These are phyloP conservation scores for Amphipyra berbera DNA, from an alignment of 2,888 invertebrate genomes.

Conservation along the genomic window DNA sequence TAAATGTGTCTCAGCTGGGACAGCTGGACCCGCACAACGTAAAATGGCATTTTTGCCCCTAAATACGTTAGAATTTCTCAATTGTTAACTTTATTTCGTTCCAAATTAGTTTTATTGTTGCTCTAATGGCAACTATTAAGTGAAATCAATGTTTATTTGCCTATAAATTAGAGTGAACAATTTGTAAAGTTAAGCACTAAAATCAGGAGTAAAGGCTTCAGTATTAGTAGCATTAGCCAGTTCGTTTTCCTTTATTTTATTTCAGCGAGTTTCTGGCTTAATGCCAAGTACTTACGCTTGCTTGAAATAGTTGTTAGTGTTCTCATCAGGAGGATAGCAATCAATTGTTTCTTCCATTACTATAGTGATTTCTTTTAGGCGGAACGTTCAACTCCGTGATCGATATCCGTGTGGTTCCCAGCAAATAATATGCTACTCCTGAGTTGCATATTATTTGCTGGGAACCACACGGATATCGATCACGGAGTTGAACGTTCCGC, in stretches of 20 bases:
- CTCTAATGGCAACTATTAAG: slow-evolving; percentile 46
- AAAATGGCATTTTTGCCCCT: slow-evolving; percentile 74
- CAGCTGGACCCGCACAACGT: slow-evolving; percentile 66
- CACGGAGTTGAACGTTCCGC: too few species aligned
- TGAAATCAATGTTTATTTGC: slow-evolving; percentile 46
- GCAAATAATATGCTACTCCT: too few species aligned
- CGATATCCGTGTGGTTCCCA: too few species aligned
- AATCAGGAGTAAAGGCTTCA: slow-evolving; percentile 26
- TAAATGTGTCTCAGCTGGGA: slow-evolving; percentile 81
- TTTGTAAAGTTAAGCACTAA: slow-evolving; percentile 38
- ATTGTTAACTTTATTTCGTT: slow-evolving; percentile 58
- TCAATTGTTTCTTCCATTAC: not conserved
- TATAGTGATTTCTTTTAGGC: too few species aligned
- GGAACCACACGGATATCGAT: too few species aligned
- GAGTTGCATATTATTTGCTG: too few species aligned
- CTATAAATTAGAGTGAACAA: slow-evolving; percentile 40
- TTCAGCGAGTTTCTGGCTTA: slow-evolving; percentile 14
- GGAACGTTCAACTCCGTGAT: too few species aligned
- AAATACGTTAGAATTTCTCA: slow-evolving; percentile 70
- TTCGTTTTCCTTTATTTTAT: slow-evolving; percentile 33
- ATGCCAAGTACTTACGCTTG: slow-evolving; percentile 21
- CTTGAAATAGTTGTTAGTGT: slow-evolving; percentile 13
- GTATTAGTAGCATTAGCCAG: slow-evolving; percentile 19
- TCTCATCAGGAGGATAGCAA: slow-evolving; percentile 7
- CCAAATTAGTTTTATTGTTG: slow-evolving; percentile 53